phyloP scores from a whole-genome alignment of 2,888 invertebrate genomes.

The Lycocerus yunnanus region DNA sequence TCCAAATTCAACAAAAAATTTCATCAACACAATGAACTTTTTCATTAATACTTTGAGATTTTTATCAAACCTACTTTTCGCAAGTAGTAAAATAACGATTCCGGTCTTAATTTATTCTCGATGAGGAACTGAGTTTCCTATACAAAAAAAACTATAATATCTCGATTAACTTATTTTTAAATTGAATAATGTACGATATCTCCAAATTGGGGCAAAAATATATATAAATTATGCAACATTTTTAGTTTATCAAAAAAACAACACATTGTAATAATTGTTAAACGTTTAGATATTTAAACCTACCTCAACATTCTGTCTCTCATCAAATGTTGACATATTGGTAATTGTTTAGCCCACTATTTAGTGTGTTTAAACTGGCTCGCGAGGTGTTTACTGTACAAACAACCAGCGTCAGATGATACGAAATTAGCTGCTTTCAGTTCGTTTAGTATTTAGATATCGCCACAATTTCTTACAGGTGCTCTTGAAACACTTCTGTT shows the following conservation, averaged over 20 bases:
- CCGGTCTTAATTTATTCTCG: too few species aligned
- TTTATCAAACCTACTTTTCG: too few species aligned
- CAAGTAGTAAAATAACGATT: too few species aligned
- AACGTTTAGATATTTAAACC: constrained; percentile 22
- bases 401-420: constrained; percentile 50
- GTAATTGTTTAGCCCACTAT: constrained; percentile 44
- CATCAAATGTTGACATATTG: constrained; percentile 35
- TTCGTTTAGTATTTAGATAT: constrained; percentile 37
- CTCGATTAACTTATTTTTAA: neutral
- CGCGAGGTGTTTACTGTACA: constrained; percentile 52
- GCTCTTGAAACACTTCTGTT: constrained; percentile 10
- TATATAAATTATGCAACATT: too few species aligned
- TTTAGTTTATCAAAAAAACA: neutral
- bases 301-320: constrained; percentile 35
- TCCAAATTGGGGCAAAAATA: neutral
- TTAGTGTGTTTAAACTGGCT: constrained; percentile 53
- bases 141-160: neutral
- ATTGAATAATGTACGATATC: neutral
- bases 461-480: constrained; percentile 32
- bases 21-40: too few species aligned
- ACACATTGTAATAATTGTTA: neutral
- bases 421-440: constrained; percentile 44
- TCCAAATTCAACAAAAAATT: too few species aligned
- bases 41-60: too few species aligned
- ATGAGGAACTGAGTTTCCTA: neutral